These are phyloP conservation scores for Eucidaris tribuloides DNA, from an alignment of 35 echinoderm and acorn worm species.

Conservation along the genomic window DNA sequence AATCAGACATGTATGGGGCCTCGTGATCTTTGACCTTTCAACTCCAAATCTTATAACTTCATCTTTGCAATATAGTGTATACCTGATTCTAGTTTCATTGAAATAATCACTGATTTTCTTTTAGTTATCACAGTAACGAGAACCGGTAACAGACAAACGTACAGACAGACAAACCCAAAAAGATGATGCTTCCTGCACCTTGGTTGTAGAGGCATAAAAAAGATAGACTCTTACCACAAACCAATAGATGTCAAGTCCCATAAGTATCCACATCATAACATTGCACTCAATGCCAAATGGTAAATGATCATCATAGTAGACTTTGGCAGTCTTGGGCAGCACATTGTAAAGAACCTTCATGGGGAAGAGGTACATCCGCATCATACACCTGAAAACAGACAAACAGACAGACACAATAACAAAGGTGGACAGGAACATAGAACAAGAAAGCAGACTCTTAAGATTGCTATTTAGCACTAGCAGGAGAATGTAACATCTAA, in stretches of 20 bases:
- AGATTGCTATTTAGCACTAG: too few relatives aligned
- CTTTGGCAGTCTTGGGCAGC: conserved; percentile 65
- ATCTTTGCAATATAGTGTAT: not conserved
- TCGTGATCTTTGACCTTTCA: too few relatives aligned
- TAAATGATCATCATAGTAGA: conserved; percentile 78
- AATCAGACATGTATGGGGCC: too few relatives aligned
- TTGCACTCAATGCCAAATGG: conserved; percentile 91
- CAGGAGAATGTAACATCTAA: too few relatives aligned
- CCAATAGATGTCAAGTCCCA: conserved; percentile 91
- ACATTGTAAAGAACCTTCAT: conserved; percentile 90
- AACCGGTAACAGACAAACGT: not conserved
- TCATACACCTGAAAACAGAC: conserved; percentile 57
- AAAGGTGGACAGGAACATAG: too few relatives aligned
- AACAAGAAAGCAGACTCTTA: too few relatives aligned
- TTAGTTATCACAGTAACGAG: not conserved
- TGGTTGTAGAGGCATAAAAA: not conserved
- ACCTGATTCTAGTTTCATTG: not conserved
- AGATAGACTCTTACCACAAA: conserved; percentile 73
- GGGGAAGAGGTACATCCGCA: conserved; percentile 96
- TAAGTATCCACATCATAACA: conserved; percentile 81
- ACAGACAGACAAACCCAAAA: not conserved
- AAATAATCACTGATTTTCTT: not conserved
- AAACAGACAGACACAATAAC: too few relatives aligned
- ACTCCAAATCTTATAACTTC: too few relatives aligned
- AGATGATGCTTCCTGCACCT: not conserved